Evolutionary conservation across 2,797 vertebrate genomes (phyloP), one percentile per base, ranked within the genome.

Genomic region (Brotula barbata): DNA sequence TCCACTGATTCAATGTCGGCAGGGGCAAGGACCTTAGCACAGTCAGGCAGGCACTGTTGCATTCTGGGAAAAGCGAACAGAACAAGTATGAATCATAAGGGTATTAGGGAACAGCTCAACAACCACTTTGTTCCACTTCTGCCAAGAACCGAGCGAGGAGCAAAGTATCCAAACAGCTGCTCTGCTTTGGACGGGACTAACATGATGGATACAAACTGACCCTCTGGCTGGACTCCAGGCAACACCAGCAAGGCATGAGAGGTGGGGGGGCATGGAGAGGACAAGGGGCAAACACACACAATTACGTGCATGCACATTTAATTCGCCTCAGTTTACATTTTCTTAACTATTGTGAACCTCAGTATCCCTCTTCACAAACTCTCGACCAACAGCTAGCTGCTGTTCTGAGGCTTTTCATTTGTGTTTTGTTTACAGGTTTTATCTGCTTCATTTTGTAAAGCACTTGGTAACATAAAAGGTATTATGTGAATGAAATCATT

Each of bases 41-140:
- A 77, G 68, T 47, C 68, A 82, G 76, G 67, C 72, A 74, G 42
- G 64, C 70, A 78, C 59, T 64, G 47, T 21, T 73, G 78, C 82
- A 87, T 87, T 83, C 85, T 89, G 86, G 86, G 86, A 85, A n/a
- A 89, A 80, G 69, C 2, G 58, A 83, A 68, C 54, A 65, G 75
- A 83, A 78, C 68, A 77, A 64, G 74, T 47, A 80, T 87, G 85
- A 88, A 82, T 89, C 83, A 89, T 75, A 33, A 58, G 75, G 74
- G 77, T 83, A 80, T 82, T 82, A 81, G 74, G 66, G 75, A 85
- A 71, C 53, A 77, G 71, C 78, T 80, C 73, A 75, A 75, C 75
- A 75, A 62, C 55, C 73, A 71, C 74, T 67, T 40, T 83, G 85
- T 77, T 84, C 68, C 77, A 78, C 81, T 85, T 85, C 50, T 80